phyloP scores from a whole-genome alignment of 2,888 invertebrate genomes.

The Pollenia griseotomentosa region DNA sequence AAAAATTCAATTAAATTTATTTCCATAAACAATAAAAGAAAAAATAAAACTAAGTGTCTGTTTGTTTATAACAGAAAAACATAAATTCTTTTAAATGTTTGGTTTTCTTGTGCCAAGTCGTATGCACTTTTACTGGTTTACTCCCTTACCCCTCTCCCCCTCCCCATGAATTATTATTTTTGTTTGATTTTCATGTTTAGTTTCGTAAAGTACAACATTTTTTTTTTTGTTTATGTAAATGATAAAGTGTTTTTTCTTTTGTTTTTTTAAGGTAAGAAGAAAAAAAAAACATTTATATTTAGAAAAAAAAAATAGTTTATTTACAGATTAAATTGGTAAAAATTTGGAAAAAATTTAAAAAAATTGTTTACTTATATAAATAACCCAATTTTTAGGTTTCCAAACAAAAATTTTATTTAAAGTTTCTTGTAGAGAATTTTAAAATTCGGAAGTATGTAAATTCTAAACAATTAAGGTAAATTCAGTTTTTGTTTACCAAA shows the following conservation, averaged over 20 bases:
- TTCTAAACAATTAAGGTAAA: too few relatives aligned
- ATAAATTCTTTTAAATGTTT: constrained; percentile 37
- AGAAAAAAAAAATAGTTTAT: constrained; percentile 46
- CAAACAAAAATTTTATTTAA: background rate
- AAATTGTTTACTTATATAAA: constrained; percentile 43
- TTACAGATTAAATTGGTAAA: constrained; percentile 61
- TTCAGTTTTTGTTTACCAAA: too few relatives aligned
- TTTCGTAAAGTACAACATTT: background rate
- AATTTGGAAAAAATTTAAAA: background rate
- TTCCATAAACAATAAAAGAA: constrained; percentile 74
- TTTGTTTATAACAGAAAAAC: constrained; percentile 49
- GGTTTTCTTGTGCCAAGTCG: background rate
- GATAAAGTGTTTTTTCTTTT: constrained; percentile 60
- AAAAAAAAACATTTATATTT: constrained; percentile 18
- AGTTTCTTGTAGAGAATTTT: too few relatives aligned
- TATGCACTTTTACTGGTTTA: constrained; percentile 22
- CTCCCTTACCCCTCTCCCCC: background rate
- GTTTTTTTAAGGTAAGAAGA: constrained; percentile 48
- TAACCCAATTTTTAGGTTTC: constrained; percentile 51
- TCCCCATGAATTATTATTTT: background rate
- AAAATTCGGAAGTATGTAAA: too few relatives aligned
- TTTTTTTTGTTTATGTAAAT: constrained; percentile 45
- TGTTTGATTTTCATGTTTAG: constrained; percentile 12
- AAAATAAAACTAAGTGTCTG: constrained; percentile 35
- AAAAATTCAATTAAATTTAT: constrained; percentile 58